phyloP scores from a whole-genome alignment of 2,797 vertebrate species.

The Neosalanx taihuensis region DNA sequence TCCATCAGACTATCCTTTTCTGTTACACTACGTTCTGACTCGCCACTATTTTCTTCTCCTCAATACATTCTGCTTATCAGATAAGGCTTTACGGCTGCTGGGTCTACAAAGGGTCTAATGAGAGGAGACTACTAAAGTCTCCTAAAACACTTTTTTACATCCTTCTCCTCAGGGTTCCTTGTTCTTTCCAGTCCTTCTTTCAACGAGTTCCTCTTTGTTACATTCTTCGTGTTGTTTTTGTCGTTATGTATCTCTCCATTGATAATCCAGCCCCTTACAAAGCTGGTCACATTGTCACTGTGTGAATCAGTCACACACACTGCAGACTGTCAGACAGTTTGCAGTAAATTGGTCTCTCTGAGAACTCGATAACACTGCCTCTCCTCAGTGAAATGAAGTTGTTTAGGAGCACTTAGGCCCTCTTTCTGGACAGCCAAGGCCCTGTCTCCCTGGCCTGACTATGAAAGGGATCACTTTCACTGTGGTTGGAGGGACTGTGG shows the following conservation, averaged over 20 bases:
- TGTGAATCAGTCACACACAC: constrained; percentile 55
- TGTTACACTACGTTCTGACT: constrained; percentile 10
- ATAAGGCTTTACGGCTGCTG: constrained; percentile 22
- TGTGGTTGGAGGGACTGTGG: constrained; percentile 57
- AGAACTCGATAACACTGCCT: constrained; percentile 50
- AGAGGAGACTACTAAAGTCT: not conserved
- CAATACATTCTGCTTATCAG: constrained; percentile 5
- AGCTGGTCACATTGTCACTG: constrained; percentile 31
- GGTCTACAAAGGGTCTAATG: not conserved
- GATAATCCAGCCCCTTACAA: constrained; percentile 31
- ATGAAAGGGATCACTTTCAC: constrained; percentile 65
- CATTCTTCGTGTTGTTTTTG: no score
- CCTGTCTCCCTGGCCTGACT: constrained; percentile 61
- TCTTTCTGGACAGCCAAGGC: constrained; percentile 48
- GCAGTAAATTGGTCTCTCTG: constrained; percentile 31
- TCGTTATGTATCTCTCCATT: constrained; percentile 5
- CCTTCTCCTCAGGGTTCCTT: not conserved
- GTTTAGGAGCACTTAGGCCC: constrained; percentile 45
- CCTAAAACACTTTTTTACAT: constrained; percentile 12
- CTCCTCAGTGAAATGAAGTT: constrained; percentile 47
- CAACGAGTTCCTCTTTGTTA: constrained; percentile 24
- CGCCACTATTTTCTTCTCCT: constrained; percentile 21
- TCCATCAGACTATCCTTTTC: constrained; percentile 19
- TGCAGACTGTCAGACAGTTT: constrained; percentile 46
- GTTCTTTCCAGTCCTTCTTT: constrained; percentile 5